These are phyloP conservation scores for Luscinia luscinia DNA, from an alignment of 2,797 vertebrate genomes.

Conservation along the genomic window DNA sequence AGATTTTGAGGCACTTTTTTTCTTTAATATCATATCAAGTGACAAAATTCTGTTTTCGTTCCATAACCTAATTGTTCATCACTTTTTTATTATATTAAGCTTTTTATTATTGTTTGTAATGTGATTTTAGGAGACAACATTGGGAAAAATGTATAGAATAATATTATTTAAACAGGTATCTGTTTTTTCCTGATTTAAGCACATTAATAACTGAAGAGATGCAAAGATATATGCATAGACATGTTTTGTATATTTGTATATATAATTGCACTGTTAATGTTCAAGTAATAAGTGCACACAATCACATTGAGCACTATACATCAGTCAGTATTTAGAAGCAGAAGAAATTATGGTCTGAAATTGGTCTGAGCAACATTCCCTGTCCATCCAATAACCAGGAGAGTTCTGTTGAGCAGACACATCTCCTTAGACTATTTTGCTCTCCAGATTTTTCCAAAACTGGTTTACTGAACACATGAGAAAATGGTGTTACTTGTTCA, in stretches of 20 bases:
- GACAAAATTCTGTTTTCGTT: not conserved
- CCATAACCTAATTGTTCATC: not conserved
- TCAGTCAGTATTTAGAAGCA: not conserved
- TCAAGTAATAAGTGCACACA: not conserved
- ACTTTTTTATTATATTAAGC: not conserved
- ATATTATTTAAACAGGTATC: not conserved
- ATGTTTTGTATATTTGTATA: not conserved
- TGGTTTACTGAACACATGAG: not conserved
- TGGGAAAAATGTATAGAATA: rapidly evolving
- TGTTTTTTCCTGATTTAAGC: not conserved
- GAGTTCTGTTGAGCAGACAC: not conserved
- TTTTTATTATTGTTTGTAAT: not conserved
- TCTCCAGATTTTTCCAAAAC: not conserved
- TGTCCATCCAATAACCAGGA: not conserved
- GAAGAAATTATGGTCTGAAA: not conserved
- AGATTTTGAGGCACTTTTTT: not conserved
- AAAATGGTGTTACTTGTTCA: not conserved
- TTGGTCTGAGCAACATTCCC: not conserved
- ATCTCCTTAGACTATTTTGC: not conserved
- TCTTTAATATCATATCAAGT: not conserved
- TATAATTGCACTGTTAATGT: not conserved
- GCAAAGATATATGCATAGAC: not conserved
- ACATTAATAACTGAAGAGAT: not conserved
- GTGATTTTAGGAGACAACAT: not conserved
- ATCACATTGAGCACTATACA: not conserved